phyloP scores from a whole-genome alignment of 1,140 invertebrate species.

The Colletes latitarsis region DNA sequence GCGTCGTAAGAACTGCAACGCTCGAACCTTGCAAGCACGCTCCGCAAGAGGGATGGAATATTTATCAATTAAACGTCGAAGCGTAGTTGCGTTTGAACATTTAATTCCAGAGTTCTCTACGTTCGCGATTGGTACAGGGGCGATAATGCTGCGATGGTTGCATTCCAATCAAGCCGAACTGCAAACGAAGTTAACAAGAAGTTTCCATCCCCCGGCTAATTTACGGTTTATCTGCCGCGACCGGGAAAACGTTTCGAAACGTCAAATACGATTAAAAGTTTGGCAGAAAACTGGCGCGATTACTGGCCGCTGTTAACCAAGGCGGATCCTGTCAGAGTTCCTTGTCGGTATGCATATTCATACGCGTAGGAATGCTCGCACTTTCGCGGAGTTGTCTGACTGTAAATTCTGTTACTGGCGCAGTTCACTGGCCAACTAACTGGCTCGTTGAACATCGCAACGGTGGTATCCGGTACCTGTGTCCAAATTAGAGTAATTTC shows the following conservation, averaged over 20 bases:
- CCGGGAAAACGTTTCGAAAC: not conserved
- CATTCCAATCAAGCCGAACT: not conserved
- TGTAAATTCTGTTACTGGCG: slow-evolving; percentile 57
- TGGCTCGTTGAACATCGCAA: slow-evolving; percentile 50
- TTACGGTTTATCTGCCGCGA: not conserved
- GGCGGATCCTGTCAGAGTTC: not conserved
- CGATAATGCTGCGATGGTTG: not conserved
- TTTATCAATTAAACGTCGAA: no score
- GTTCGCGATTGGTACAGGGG: not conserved
- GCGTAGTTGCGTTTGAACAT: not conserved
- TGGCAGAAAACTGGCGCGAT: slow-evolving; percentile 13
- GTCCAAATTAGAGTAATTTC: slow-evolving; percentile 41
- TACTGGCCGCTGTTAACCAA: not conserved
- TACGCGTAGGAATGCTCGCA: not conserved
- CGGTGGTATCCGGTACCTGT: slow-evolving; percentile 14
- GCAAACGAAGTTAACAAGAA: slow-evolving; percentile 3
- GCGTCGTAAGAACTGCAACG: no score
- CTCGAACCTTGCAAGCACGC: no score
- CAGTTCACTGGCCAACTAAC: slow-evolving; percentile 60
- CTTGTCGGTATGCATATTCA: slow-evolving; percentile 25
- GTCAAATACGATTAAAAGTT: slow-evolving; percentile 23
- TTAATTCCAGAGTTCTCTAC: not conserved
- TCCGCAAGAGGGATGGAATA: no score
- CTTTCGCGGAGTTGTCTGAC: slow-evolving; percentile 35
- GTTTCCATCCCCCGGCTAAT: not conserved